Evolutionary conservation across 2,888 invertebrate genomes (phyloP), one percentile per base, ranked within the genome.

Genomic region (Acrocyrtus sp.): DNA sequence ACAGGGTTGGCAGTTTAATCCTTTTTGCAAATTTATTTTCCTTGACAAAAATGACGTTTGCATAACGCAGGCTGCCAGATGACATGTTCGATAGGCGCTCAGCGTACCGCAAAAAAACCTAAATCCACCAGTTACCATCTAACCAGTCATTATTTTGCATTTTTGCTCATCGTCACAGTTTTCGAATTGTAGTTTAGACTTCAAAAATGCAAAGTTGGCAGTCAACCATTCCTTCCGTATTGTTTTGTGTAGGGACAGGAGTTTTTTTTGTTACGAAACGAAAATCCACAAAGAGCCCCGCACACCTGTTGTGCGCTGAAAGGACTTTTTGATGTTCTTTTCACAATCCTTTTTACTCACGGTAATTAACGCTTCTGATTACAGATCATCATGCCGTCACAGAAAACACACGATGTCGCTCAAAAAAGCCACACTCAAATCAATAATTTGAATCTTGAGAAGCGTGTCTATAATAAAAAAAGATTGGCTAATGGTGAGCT

Each of bases 311-410:
- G 53, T 29, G 53, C 29, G 29, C 6, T 5, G 27, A 27, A n/a
- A n/a, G n/a, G n/a, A n/a, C n/a, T n/a, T n/a, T n/a, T n/a, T n/a
- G n/a, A n/a, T n/a, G n/a, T n/a, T n/a, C n/a, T n/a, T n/a, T 29
- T 29, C 47, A 47, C 12, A 51, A 51, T 34, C 58, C 58, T 57
- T 54, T 65, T 58, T 57, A 69, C 72, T 72, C 72, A 72, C 72
- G 72, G 72, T 65, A 72, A 72, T 72, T 72, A 72, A 65, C 72
- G 72, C 60, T 72, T 60, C 47, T 72, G 72, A 72, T 72, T 65
- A 60, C 72, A 10, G n/a, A 47, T 45, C 48, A 48, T 51, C 51
- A 50, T 58, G 45, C 22, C 26, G 63, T 65, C 26, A n/a, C n/a
- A 62, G 22, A 19, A 19, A 15, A 10, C 39, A 6, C 39, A 39